Conservation (phyloP, 2,888 invertebrate species). For the Thalpophila matura region DNA sequence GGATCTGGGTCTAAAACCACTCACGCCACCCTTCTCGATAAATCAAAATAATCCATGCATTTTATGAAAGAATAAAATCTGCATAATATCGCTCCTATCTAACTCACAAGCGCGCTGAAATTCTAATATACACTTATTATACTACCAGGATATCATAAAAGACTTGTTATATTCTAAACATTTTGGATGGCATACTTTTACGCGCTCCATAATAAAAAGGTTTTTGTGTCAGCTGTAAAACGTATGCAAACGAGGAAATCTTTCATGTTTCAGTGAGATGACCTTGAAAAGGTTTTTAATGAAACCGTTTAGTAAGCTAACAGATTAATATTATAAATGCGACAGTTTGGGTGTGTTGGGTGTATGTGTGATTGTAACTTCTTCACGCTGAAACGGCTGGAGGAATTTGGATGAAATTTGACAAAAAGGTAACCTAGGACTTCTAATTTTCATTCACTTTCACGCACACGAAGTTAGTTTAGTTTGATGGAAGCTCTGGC, state of each 20-base stretch:
- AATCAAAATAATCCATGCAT: too few relatives aligned
- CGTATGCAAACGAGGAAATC: conserved; percentile 24
- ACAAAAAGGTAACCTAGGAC: too few relatives aligned
- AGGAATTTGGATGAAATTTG: too few relatives aligned
- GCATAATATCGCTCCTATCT: not conserved
- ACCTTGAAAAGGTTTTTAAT: conserved; percentile 39
- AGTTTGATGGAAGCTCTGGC: conserved; percentile 4
- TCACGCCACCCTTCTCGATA: too few relatives aligned
- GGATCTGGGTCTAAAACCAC: too few relatives aligned
- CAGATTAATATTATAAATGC: too few relatives aligned
- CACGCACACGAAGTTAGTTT: too few relatives aligned
- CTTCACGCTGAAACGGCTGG: too few relatives aligned
- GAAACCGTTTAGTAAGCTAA: not conserved
- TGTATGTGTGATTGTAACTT: too few relatives aligned
- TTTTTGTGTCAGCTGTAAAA: conserved; percentile 50
- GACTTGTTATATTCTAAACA: conserved; percentile 35
- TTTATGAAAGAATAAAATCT: not conserved
- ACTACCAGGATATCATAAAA: conserved; percentile 41
- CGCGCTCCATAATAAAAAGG: conserved; percentile 48
- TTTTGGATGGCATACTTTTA: conserved; percentile 41
- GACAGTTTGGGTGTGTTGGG: too few relatives aligned
- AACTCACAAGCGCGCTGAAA: not conserved
- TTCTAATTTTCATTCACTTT: too few relatives aligned
- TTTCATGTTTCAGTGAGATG: conserved; percentile 30
- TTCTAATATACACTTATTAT: conserved; percentile 25